These are phyloP conservation scores for Teinopalpus imperialis DNA, from an alignment of 2,888 invertebrate genomes.

Conservation along the genomic window DNA sequence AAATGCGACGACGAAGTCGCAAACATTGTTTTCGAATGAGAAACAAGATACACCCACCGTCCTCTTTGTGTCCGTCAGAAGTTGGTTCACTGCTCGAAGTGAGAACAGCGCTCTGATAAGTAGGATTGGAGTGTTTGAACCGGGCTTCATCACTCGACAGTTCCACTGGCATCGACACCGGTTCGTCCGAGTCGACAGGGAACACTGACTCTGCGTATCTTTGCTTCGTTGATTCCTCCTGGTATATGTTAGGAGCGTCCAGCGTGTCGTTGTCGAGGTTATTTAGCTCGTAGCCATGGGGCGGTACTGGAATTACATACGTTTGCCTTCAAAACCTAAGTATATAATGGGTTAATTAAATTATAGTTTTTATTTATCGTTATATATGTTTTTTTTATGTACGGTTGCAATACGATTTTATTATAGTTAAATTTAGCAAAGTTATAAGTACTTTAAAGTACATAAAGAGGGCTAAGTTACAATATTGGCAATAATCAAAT, in stretches of 20 bases:
- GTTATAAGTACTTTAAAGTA: no score
- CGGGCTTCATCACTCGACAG: slow-evolving; percentile 68
- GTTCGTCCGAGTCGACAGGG: slow-evolving; percentile 68
- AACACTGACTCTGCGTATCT: slow-evolving; percentile 60
- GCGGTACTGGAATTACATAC: slow-evolving; percentile 72
- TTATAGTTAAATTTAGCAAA: no score
- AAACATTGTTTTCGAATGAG: no score
- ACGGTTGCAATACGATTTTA: no score
- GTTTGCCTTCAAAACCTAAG: background rate
- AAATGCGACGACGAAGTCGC: no score
- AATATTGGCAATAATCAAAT: no score
- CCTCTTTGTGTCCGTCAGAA: slow-evolving; percentile 66
- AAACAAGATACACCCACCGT: slow-evolving; percentile 52
- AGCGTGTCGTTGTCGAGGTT: slow-evolving; percentile 85
- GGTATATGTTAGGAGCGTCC: slow-evolving; percentile 81
- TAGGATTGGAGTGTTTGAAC: slow-evolving; percentile 88
- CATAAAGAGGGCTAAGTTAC: no score
- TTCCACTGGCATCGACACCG: slow-evolving; percentile 70
- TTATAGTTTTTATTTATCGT: no score
- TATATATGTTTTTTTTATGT: no score
- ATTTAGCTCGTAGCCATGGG: slow-evolving; percentile 85
- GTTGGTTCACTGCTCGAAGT: slow-evolving; percentile 65
- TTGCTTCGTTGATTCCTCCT: slow-evolving; percentile 66
- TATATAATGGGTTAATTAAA: no score
- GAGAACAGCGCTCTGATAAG: slow-evolving; percentile 89